phyloP scores from a whole-genome alignment of 2,113 vertebrate species.

The Calidris pugnax region DNA sequence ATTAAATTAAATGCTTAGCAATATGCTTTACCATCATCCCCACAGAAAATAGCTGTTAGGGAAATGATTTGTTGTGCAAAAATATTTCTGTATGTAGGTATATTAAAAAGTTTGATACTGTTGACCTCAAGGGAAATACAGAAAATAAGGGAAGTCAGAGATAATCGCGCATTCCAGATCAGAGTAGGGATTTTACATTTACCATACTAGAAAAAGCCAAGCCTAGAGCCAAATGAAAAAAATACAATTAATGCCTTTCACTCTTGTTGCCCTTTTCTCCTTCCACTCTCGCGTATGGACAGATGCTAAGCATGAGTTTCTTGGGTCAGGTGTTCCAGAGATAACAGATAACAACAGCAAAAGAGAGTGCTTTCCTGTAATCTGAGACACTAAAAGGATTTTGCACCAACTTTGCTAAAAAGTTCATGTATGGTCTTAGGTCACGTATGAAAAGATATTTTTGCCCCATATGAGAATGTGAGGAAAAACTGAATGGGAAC shows the following conservation, averaged over 20 bases:
- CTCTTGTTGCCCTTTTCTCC: neutral
- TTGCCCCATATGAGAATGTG: neutral
- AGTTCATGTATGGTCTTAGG: neutral
- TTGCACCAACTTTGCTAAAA: neutral
- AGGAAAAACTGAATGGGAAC: neutral
- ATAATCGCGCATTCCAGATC: neutral
- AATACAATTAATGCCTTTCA: neutral
- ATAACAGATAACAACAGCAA: neutral
- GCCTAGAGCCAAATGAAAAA: neutral
- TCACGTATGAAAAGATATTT: neutral
- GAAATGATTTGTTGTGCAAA: neutral
- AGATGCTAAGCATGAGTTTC: neutral
- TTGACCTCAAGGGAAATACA: neutral
- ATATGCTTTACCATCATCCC: neutral
- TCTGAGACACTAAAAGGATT: neutral
- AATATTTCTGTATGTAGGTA: neutral
- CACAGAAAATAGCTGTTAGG: neutral
- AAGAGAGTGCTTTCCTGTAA: neutral
- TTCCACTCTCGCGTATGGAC: neutral
- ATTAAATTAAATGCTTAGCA: neutral
- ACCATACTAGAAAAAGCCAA: neutral
- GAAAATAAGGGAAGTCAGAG: neutral
- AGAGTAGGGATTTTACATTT: neutral
- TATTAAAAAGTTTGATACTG: neutral
- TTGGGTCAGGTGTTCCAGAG: neutral